A percentile compares a stretch with the other conserved stretches of the same genome.
Evolutionary conservation across 1,140 invertebrate genomes (phyloP).

Genomic region (Sinonovacula constricta): DNA sequence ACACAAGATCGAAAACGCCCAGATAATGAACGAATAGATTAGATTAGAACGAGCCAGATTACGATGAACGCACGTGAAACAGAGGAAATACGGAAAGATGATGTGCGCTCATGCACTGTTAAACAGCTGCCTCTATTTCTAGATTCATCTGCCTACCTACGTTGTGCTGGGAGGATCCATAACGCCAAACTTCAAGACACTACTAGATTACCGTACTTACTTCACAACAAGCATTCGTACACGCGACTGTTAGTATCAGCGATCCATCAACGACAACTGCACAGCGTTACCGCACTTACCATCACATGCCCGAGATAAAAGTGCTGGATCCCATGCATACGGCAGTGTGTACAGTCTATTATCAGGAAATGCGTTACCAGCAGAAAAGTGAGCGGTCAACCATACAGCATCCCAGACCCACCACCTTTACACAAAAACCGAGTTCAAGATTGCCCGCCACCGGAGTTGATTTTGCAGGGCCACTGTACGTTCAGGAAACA

Average conservation of each 20-base stretch:
- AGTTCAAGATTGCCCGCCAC: slow-evolving; percentile 4
- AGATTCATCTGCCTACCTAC: no score
- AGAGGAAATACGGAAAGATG: no score
- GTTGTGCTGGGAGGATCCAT: no score
- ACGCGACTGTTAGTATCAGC: no score
- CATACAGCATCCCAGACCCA: slow-evolving; percentile 2
- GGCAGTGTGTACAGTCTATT: neutral
- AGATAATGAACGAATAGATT: no score
- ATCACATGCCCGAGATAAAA: neutral
- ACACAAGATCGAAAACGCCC: no score
- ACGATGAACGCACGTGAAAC: no score
- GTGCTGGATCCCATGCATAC: neutral
- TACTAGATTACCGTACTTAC: slow-evolving; percentile 1
- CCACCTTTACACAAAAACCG: no score
- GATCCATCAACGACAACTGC: neutral
- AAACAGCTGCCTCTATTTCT: no score
- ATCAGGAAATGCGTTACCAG: neutral
- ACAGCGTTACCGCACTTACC: neutral
- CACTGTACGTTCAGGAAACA: neutral
- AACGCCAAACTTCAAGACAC: neutral
- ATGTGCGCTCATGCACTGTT: no score
- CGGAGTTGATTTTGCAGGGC: slow-evolving; percentile 2
- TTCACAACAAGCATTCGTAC: neutral
- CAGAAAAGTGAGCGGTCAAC: neutral
- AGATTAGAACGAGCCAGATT: no score